Evolutionary conservation across 53 echinoderm and acorn worm genomes (phyloP), one percentile per base, ranked within the genome.

Genomic region (Stichopus horrens): DNA sequence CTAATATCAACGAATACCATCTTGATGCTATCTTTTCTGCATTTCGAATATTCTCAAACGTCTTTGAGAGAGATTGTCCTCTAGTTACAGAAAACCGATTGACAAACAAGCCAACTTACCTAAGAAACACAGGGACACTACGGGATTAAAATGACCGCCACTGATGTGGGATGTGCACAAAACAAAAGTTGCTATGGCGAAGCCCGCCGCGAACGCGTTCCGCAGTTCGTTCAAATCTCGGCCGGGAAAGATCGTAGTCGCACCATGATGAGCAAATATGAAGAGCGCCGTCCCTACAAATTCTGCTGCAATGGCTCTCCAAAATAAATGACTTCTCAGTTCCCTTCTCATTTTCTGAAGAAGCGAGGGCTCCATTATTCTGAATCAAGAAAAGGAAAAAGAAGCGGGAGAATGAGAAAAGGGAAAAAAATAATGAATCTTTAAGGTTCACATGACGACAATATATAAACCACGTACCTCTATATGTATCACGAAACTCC

Each of bases 141-240:
- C 96, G 0, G 96, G 96, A 75, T 96, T 96, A 82, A 96, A 88
- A 58, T 96, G 96, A 5, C 94, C 96, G 4, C 96, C 96, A 58
- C 96, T 96, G 83, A 96, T 94, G 83, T 96, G 96, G 8, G 92
- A 91, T 11, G 94, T 94, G 63, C 93, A 93, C 56, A 93, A 94
- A 18, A 96, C 93, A 23, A 91, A 80, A 11, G 96, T 96, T 5
- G 96, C 96, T 73, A 96, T 93, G 7, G 93, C 96, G 6, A 96
- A 88, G 58, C 96, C 96, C 57, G 94, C 94, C 13, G 94, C 92
- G 11, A 96, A 89, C 8, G 94, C 91, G 54, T 94, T 96, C 77
- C 88, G 83, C 10, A 96, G 86, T 68, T 85, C 85, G 18, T 7
- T 85, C 5, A 37, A 2, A 1, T 66, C 65, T 52, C 85, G 65